Base-by-base conservation (phyloP, 2,113 vertebrate species). In the Saimiri boliviensis region DNA sequence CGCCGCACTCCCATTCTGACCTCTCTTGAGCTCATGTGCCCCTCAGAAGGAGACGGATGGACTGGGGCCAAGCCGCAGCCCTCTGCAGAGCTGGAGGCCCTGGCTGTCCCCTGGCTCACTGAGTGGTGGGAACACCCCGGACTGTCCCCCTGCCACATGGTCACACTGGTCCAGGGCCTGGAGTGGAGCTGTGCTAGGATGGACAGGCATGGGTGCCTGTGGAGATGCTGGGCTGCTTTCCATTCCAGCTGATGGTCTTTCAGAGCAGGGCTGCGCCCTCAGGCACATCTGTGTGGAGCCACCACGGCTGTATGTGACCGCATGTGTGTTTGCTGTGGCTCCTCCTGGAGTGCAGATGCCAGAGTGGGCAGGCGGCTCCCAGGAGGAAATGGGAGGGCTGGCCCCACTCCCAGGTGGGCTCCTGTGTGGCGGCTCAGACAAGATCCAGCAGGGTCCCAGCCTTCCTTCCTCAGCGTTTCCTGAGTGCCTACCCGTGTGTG, bases 241-340 rank as follows among this genome's bases (percentile, higher is more conserved):
- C 3, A 8, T 47, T 37, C 66, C 17, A n/a, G 21, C 58, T 23
- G 0, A 8, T 49, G 32, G 4, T 14, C 30, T 63, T 20, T 37
- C 11, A 52, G 70, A 73, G 68, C 86, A 90, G 80, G 47, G 12
- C 32, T 9, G 20, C 23, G 2, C 42, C 58, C 35, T 10, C 32
- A 70, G 40, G 19, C 37, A 35, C 3, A 27, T 12, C 20, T 11
- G 19, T 0, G 5, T 63, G 70, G 42, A 52, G 35, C 32, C 27
- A 63, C n/a, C 12, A 6, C 0, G 7, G 37, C 56, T 56, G 42
- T 5, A 27, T 63, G 13, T 32, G 13, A 52, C 19, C 3, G 0
- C 4, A 8, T 5, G 2, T n/a, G 16, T 54, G 54, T 30, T 10
- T 42, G 76, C 30, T 13, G 21, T 5, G 3, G 42, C 63, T 45